Evolutionary conservation across 35 echinoderm and acorn worm genomes (phyloP), one percentile per base, ranked within the genome.

Genomic region (Lytechinus pictus): DNA sequence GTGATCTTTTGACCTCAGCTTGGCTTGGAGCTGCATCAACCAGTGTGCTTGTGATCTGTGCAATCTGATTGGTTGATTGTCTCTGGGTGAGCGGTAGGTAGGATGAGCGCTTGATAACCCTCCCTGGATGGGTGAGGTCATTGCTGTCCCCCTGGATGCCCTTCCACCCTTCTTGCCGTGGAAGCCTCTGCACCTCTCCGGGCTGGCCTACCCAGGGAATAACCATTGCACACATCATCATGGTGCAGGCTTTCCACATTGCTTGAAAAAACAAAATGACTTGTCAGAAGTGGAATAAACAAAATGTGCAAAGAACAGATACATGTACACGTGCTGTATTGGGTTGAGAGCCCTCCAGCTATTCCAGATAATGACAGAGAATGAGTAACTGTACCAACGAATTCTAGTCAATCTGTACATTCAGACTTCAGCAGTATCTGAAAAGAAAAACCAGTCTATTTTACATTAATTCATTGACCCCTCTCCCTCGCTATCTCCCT

Each of bases 21-120:
- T 54, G 52, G 88, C 29, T 44, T 90, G 88, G 29, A 9, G 88
- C 28, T 19, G 88, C 29, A 90, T 44, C 88, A 90, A 54, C 88
- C 88, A 90, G 88, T 90, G 28, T 90, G 88, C 88, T 90, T 14
- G 29, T 90, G 88, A 90, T 90, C 66, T 90, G 88, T 90, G 88
- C 88, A 54, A 90, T 90, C 88, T 90, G 10, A 90, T 90, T 90
- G 88, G 88, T 90, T 90, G 88, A 90, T 90, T 90, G 88, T 90
- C 88, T 90, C 88, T 90, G 28, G 88, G 88, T 51, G 88, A 54
- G 88, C 52, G 52, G 88, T 54, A 90, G 52, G 88, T 54, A 90
- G 88, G 29, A 54, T 90, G 66, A 79, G 66, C 66, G 12, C 61
- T 19, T 19, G 0, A 16, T 7, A 5, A 3, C 6, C 16, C 66